Evolutionary conservation across 2,797 vertebrate species (phyloP), one percentile per base, ranked within the genome.

Genomic region (Clarias fuscus): DNA sequence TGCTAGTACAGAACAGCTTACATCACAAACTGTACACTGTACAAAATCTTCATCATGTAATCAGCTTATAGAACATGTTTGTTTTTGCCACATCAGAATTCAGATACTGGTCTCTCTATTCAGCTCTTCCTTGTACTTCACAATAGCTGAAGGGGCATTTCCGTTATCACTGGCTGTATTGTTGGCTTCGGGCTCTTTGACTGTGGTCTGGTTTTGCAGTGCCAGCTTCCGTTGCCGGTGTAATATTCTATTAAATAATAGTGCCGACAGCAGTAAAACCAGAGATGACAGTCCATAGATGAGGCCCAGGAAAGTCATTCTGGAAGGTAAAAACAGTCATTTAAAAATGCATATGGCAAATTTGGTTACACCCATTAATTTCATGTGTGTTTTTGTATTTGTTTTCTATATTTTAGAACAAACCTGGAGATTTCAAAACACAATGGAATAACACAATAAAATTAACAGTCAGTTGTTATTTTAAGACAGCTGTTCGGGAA

Each of bases 81-180:
- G 84, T 65, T 72, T 78, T 77, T 24, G 22, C 17, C 27, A 64
- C 18, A 72, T 27, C 17, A 80, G 30, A 30, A 85, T 72, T 92
- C 80, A 96, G 88, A 95, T 94, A 6, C 93, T 94, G 72, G 93
- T 95, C 87, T 95, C 94, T 30, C 82, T 92, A 73, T 94, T 93
- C 4, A 67, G 83, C 18, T 94, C 91, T 0, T 94, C 91, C 64
- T 84, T 92, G 87, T 87, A 91, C 71, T 87, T 92, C 53, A 84
- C 59, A 8, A 94, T 89, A 84, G 84, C 91, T 53, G 92, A 89
- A 3, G 70, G 83, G 24, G 90, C 90, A 0, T 92, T 92, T 87
- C 88, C 90, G 0, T 92, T 94, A 22, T 59, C 24, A 8, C 14
- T 40, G 20, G 61, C 17, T 0, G 58, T 62, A 3, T 59, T 27